Evolutionary conservation across 2,113 vertebrate species (phyloP).

Genomic region (Actenoides hombroni): DNA sequence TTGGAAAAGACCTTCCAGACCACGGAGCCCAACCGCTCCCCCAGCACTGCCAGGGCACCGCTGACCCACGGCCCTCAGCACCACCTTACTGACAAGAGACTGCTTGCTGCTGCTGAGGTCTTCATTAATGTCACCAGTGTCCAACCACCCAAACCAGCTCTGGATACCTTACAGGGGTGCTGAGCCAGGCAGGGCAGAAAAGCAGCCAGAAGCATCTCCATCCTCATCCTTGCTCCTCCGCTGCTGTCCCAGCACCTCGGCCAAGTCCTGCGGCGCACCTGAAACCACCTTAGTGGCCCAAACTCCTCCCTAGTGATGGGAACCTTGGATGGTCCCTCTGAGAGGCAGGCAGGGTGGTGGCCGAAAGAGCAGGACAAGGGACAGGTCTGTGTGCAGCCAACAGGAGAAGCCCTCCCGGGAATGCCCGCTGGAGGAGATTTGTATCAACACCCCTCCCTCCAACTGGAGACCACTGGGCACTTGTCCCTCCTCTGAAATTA

Average conservation of each 20-base stretch:
- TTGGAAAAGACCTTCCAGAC: not conserved
- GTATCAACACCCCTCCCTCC: not conserved
- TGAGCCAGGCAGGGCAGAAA: not conserved
- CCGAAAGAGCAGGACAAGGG: not conserved
- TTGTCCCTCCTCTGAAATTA: not conserved
- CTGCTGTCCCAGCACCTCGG: not conserved
- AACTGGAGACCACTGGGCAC: not conserved
- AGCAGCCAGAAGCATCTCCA: not conserved
- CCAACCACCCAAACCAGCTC: too few species aligned
- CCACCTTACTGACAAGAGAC: not conserved
- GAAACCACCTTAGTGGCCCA: rapidly evolving
- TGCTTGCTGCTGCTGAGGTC: not conserved
- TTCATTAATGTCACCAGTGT: not conserved
- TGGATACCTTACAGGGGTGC: rapidly evolving
- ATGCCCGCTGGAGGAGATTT: not conserved
- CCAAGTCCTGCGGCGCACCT: rapidly evolving
- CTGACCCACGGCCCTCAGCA: not conserved
- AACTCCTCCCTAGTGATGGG: rapidly evolving
- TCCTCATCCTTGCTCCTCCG: too few species aligned
- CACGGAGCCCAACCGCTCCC: too few species aligned
- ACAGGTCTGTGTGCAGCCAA: rapidly evolving
- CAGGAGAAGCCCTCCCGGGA: not conserved
- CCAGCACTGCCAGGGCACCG: not conserved
- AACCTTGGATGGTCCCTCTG: too few species aligned
- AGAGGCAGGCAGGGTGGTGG: not conserved